These are phyloP conservation scores for Psilopsiagon aurifrons DNA, from an alignment of 2,113 vertebrate species.

Conservation along the genomic window DNA sequence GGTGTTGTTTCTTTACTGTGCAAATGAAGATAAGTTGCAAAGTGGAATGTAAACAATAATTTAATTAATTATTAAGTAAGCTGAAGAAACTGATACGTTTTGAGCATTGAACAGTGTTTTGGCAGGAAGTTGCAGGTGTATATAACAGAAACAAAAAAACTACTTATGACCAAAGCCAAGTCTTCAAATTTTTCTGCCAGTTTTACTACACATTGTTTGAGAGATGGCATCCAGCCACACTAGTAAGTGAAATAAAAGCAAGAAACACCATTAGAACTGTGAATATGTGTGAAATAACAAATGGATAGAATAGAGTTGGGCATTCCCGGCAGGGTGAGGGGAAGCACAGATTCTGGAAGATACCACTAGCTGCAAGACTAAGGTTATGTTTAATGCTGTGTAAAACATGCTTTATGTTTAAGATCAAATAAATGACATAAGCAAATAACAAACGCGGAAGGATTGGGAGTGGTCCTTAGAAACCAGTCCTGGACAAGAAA, in stretches of 20 bases:
- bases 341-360: background rate
- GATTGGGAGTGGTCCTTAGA: background rate
- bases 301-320: background rate
- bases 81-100: slow-evolving; percentile 36
- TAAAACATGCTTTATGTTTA: background rate
- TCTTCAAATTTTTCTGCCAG: slow-evolving; percentile 45
- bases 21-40: slow-evolving; percentile 25
- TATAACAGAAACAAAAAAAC: slow-evolving; percentile 50
- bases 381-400: background rate
- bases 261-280: background rate
- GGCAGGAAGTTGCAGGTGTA: background rate
- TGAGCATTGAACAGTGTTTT: background rate
- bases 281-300: slow-evolving; percentile 37
- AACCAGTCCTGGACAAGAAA: background rate
- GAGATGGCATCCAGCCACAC: background rate
- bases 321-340: background rate
- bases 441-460: background rate
- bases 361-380: background rate
- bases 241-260: slow-evolving; percentile 31
- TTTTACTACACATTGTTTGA: slow-evolving; percentile 49
- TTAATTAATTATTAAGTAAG: slow-evolving; percentile 51
- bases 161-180: slow-evolving; percentile 11
- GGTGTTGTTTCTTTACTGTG: background rate
- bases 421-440: background rate
- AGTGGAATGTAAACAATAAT: slow-evolving; percentile 41